phyloP scores from a whole-genome alignment of 2,113 vertebrate genomes.

The Buteo buteo region DNA sequence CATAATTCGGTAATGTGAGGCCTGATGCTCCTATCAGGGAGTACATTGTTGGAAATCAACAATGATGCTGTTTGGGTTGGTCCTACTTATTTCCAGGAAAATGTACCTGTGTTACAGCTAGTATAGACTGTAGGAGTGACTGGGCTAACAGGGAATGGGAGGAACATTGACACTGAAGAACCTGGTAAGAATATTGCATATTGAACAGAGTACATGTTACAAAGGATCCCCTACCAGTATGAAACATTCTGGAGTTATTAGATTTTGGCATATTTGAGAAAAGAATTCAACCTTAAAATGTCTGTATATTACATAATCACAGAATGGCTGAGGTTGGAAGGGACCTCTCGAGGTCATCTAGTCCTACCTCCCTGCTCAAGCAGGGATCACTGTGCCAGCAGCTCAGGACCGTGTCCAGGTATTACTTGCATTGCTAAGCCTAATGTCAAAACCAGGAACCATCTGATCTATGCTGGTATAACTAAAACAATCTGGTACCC shows the following conservation, averaged over 20 bases:
- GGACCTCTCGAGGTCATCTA: neutral
- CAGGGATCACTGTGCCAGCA: neutral
- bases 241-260: neutral
- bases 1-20: neutral
- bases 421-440: neutral
- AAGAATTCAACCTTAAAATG: neutral
- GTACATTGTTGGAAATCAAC: constrained; percentile 90
- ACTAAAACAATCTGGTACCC: neutral
- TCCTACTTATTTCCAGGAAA: constrained; percentile 66
- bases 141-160: constrained; percentile 88
- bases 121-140: constrained; percentile 85
- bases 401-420: neutral
- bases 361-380: neutral
- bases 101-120: constrained; percentile 91
- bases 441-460: neutral
- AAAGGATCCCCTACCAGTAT: neutral
- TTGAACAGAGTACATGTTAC: constrained; percentile 19
- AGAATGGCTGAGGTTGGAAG: neutral
- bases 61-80: constrained; percentile 77
- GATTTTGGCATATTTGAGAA: neutral
- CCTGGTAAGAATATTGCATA: constrained; percentile 85
- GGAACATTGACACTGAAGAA: constrained; percentile 82
- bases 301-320: neutral
- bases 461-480: neutral
- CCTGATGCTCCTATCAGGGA: constrained; percentile 68